Conservation (phyloP, 1,140 invertebrate genomes). For the Eriosoma lanigerum region DNA sequence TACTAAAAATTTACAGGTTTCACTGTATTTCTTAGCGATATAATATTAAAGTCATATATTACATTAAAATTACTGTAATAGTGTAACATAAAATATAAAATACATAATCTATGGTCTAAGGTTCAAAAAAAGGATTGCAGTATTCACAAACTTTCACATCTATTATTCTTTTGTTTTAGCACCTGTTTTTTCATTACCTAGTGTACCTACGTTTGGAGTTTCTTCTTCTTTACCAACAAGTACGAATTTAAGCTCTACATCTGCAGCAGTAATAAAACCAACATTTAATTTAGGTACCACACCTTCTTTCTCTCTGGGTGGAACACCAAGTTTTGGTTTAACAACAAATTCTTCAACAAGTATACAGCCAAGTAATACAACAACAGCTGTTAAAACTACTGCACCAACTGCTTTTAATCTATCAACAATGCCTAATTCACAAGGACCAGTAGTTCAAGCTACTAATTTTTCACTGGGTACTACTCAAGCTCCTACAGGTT, state of each 20-base stretch:
- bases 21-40: no score
- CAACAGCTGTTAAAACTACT: conserved; percentile 2
- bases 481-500: conserved; percentile 13
- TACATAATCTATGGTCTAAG: no score
- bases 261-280: conserved; percentile 14
- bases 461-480: neutral
- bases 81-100: no score
- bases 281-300: neutral
- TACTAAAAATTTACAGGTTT: no score
- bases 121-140: no score
- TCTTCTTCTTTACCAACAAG: neutral
- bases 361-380: neutral
- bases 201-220: conserved; percentile 11
- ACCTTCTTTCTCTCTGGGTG: neutral
- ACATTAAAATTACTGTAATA: no score
- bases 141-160: no score
- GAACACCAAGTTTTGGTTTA: conserved; percentile 19
- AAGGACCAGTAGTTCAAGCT: neutral
- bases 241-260: neutral
- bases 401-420: conserved; percentile 2
- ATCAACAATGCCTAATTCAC: neutral
- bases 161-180: conserved; percentile 12
- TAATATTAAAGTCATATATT: no score
- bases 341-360: conserved; percentile 16
- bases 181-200: conserved; percentile 17